Conservation (phyloP, 1,140 invertebrate species). For the Bathynomus jamesi region DNA sequence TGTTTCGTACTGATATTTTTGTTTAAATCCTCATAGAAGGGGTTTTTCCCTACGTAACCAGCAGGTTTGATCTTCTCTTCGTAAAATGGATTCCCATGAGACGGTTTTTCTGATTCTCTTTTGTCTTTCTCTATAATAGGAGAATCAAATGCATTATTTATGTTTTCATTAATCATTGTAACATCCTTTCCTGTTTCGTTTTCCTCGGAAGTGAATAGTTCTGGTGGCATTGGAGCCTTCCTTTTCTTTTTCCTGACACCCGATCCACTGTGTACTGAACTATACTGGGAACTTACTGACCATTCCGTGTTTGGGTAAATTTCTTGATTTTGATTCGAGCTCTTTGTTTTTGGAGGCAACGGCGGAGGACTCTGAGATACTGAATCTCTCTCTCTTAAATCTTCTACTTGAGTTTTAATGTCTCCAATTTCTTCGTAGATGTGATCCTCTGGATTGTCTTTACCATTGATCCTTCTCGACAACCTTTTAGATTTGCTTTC, state of each 20-base stretch:
- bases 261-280: slow-evolving; percentile 18
- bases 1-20: not conserved
- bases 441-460: slow-evolving; percentile 29
- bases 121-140: not conserved
- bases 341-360: slow-evolving; percentile 27
- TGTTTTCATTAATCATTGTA: not conserved
- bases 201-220: slow-evolving; percentile 20
- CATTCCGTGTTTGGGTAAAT: slow-evolving; percentile 17
- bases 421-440: slow-evolving; percentile 35
- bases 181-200: too few species aligned
- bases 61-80: not conserved
- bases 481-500: not conserved
- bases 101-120: not conserved
- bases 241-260: slow-evolving; percentile 24
- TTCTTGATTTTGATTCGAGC: slow-evolving; percentile 12
- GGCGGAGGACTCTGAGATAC: slow-evolving; percentile 20
- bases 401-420: slow-evolving; percentile 26
- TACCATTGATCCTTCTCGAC: not conserved
- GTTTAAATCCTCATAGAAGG: slow-evolving; percentile 28
- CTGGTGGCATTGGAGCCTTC: slow-evolving; percentile 32
- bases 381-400: slow-evolving; percentile 21
- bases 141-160: not conserved
- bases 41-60: slow-evolving; percentile 30
- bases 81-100: slow-evolving; percentile 21
- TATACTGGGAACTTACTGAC: slow-evolving; percentile 15